Conservation (phyloP, 2,113 vertebrate genomes). For the Corythornis vintsioides region DNA sequence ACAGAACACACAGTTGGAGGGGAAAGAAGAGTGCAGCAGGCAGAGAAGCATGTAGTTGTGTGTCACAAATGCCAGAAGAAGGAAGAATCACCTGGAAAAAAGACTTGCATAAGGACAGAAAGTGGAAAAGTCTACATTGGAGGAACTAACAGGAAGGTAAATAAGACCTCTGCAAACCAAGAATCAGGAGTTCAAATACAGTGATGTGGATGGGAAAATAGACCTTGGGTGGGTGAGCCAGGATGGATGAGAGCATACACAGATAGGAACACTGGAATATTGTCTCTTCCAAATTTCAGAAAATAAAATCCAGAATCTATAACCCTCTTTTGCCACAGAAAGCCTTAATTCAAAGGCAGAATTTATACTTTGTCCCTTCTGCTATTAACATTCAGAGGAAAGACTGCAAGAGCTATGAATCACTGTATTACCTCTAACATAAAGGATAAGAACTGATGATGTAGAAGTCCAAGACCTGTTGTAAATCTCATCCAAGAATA, state of each 20-base stretch:
- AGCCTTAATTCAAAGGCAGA: background rate
- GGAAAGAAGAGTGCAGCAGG: background rate
- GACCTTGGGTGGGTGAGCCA: rapidly evolving
- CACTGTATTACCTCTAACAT: background rate
- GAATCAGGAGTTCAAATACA: background rate
- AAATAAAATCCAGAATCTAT: background rate
- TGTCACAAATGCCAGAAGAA: background rate
- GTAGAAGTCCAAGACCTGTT: background rate
- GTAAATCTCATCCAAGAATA: background rate
- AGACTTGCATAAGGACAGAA: background rate
- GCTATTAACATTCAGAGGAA: background rate
- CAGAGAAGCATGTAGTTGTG: background rate
- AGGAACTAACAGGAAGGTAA: background rate
- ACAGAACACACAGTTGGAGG: background rate
- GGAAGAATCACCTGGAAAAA: background rate
- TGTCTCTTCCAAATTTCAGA: background rate
- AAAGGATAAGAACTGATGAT: background rate
- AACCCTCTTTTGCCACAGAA: background rate
- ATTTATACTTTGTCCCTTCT: background rate
- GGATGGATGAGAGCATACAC: background rate
- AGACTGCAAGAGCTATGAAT: background rate
- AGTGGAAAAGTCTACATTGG: background rate
- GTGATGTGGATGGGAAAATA: background rate
- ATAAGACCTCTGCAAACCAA: background rate
- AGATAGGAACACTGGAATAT: rapidly evolving